Evolutionary conservation across 2,113 vertebrate species (phyloP).

Genomic region (Entosphenus tridentatus): DNA sequence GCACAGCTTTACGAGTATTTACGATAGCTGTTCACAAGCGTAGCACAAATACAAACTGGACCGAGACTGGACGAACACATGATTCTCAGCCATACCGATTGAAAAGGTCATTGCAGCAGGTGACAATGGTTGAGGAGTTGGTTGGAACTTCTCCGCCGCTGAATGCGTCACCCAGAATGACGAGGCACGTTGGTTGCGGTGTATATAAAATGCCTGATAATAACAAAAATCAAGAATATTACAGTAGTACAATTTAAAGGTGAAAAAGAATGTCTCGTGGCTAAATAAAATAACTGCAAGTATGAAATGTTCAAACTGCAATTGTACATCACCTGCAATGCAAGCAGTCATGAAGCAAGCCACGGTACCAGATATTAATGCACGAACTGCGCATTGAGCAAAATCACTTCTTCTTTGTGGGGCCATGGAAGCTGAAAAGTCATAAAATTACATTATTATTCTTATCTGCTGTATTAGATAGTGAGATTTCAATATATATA

Average conservation of each 20-base stretch:
- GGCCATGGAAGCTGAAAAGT: constrained; percentile 28
- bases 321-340: constrained; percentile 35
- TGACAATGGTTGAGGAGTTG: constrained; percentile 19
- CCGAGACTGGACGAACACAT: too few species aligned
- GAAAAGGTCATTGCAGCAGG: constrained; percentile 36
- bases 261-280: neutral
- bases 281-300: too few species aligned
- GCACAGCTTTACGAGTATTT: too few species aligned
- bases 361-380: constrained; percentile 36
- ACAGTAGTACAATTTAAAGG: constrained; percentile 7
- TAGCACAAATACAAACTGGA: too few species aligned
- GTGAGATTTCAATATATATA: neutral
- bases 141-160: constrained; percentile 15
- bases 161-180: constrained; percentile 21
- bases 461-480: neutral
- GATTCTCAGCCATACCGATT: constrained; percentile 22
- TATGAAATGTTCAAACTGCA: too few species aligned
- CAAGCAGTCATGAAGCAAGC: constrained; percentile 60
- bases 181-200: constrained; percentile 23
- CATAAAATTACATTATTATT: neutral
- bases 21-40: too few species aligned
- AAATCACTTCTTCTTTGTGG: constrained; percentile 41
- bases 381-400: constrained; percentile 24
- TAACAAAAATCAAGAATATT: constrained; percentile 6
- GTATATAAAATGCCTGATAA: constrained; percentile 33